Evolutionary conservation across 2,113 vertebrate genomes (phyloP).

Genomic region (Siniperca chuatsi): DNA sequence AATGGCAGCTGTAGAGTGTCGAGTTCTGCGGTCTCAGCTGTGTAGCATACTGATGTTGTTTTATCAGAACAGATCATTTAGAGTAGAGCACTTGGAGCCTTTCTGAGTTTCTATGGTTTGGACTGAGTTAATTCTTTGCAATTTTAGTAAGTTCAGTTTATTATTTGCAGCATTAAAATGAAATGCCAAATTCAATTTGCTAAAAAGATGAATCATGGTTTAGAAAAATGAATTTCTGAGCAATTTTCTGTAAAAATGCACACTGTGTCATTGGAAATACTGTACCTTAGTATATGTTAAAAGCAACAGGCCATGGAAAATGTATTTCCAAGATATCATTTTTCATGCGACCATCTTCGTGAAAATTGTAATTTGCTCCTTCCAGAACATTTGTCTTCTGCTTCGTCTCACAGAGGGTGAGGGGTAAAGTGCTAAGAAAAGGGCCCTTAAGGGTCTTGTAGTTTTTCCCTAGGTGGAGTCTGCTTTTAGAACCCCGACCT

Average conservation of each 20-base stretch:
- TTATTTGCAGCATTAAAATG: constrained; percentile 42
- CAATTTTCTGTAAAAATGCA: constrained; percentile 40
- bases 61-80: constrained; percentile 76
- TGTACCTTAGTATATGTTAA: constrained; percentile 10
- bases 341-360: constrained; percentile 11
- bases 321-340: constrained; percentile 25
- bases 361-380: constrained; percentile 30
- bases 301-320: constrained; percentile 38
- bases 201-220: constrained; percentile 37
- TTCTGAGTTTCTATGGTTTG: constrained; percentile 60
- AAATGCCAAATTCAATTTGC: constrained; percentile 52
- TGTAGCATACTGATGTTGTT: constrained; percentile 75
- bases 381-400: constrained; percentile 36
- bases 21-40: constrained; percentile 83
- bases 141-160: constrained; percentile 47
- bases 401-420: constrained; percentile 30
- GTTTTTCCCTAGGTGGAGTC: constrained; percentile 74
- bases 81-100: constrained; percentile 49
- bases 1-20: constrained; percentile 78
- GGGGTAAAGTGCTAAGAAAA: constrained; percentile 61
- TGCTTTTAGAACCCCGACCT: constrained; percentile 79
- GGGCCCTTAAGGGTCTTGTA: constrained; percentile 58
- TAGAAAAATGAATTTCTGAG: constrained; percentile 26
- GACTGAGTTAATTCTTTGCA: constrained; percentile 47
- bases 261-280: constrained; percentile 24